phyloP scores from a whole-genome alignment of 2,797 vertebrate species.

The Meriones psammophilus region DNA sequence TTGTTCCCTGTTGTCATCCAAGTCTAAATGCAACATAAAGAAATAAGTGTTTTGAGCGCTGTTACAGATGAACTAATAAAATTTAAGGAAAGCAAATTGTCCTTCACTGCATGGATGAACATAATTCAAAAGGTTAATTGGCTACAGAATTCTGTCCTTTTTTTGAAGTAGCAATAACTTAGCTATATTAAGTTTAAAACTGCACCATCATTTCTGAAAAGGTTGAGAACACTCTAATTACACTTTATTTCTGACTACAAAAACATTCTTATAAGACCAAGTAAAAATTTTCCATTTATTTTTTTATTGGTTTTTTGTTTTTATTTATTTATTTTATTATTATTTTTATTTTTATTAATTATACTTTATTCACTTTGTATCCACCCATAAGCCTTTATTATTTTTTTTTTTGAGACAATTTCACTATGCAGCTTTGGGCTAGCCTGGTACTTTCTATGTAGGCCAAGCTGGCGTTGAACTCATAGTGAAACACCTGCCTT shows the following conservation, averaged over 20 bases:
- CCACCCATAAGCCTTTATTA: too few relatives aligned
- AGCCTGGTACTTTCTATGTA: neutral
- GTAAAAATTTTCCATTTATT: neutral
- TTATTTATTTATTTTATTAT: neutral
- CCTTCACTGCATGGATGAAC: neutral
- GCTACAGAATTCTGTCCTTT: neutral
- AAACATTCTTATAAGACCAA: neutral
- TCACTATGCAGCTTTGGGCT: neutral
- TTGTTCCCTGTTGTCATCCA: neutral
- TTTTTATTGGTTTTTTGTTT: neutral
- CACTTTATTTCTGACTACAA: neutral
- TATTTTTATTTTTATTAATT: too few relatives aligned
- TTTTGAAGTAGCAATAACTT: neutral
- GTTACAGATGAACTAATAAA: neutral
- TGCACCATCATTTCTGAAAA: neutral
- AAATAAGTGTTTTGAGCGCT: neutral
- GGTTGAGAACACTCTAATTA: neutral
- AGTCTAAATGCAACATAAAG: neutral
- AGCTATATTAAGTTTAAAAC: neutral
- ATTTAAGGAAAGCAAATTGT: neutral
- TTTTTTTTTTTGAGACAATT: neutral
- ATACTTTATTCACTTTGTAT: too few relatives aligned
- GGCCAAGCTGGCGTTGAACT: neutral
- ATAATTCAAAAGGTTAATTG: neutral
- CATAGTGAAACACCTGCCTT: neutral